phyloP scores from a whole-genome alignment of 2,888 invertebrate species.

The Byasa hedistus region DNA sequence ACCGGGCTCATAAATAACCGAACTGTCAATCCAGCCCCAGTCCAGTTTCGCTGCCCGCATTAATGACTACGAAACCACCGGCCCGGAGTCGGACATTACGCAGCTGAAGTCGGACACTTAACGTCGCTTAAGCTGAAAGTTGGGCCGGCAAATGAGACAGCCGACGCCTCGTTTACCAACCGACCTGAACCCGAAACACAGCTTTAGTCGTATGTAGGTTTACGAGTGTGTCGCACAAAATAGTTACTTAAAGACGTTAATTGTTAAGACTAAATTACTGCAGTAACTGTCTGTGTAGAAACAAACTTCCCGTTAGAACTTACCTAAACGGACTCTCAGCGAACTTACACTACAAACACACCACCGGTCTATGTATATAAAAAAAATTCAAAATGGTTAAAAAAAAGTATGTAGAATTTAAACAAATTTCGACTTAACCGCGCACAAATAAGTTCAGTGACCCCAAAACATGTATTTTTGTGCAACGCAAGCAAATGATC shows the following conservation, averaged over 20 bases:
- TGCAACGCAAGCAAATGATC: constrained; percentile 58
- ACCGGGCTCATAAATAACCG: constrained; percentile 59
- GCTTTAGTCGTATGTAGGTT: not conserved
- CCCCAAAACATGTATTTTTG: constrained; percentile 53
- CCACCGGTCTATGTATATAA: no score
- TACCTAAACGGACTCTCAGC: no score
- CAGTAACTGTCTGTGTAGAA: no score
- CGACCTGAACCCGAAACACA: constrained; percentile 7
- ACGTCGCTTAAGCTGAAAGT: constrained; percentile 28
- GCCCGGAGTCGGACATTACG: constrained; percentile 19
- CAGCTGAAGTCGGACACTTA: constrained; percentile 25
- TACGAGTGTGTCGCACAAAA: not conserved
- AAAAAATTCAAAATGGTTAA: no score
- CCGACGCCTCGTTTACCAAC: constrained; percentile 37
- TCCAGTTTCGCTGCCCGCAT: constrained; percentile 46
- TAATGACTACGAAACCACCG: constrained; percentile 46
- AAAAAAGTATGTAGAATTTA: not conserved
- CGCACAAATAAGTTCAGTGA: constrained; percentile 45
- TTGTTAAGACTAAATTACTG: no score
- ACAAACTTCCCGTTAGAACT: no score
- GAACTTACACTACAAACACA: no score
- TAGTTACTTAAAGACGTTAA: no score
- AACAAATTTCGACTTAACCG: constrained; percentile 23
- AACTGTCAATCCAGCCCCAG: constrained; percentile 49
- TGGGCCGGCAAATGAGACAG: constrained; percentile 36